phyloP scores from a whole-genome alignment of 2,888 invertebrate genomes.

The Gasteruption jaculator region DNA sequence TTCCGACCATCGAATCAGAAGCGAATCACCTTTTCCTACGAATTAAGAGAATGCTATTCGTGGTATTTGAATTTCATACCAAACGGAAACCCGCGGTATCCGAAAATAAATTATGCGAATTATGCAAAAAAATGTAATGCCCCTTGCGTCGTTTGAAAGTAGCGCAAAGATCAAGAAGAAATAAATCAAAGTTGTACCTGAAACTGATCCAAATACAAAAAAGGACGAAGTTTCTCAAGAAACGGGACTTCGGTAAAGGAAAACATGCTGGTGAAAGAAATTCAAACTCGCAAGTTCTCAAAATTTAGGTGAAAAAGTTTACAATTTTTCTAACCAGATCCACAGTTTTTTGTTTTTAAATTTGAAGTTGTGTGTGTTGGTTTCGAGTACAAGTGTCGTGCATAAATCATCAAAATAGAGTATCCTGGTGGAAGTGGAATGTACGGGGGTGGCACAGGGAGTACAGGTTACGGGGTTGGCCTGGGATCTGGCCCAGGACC shows the following conservation, averaged over 20 bases:
- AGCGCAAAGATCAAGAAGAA: no score
- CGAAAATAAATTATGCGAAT: background rate
- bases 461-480: conserved; percentile 44
- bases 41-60: no score
- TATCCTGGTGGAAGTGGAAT: conserved; percentile 43
- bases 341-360: no score
- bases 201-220: background rate
- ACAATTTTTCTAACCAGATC: no score
- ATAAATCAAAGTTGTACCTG: background rate
- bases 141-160: no score
- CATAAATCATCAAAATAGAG: conserved; percentile 45
- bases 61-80: no score
- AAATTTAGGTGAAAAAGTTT: no score
- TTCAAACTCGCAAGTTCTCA: no score
- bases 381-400: conserved; percentile 2
- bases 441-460: conserved; percentile 45
- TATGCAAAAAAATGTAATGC: conserved; percentile 1
- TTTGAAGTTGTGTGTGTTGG: no score
- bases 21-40: no score
- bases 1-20: no score
- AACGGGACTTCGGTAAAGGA: background rate
- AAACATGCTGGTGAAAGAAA: background rate
- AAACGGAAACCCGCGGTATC: conserved; percentile 22
- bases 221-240: background rate
- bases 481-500: conserved; percentile 41